A percentile compares a stretch with the other conserved stretches of the same genome.
These are phyloP conservation scores for Drosophila ironensis DNA, from an alignment of 1,140 invertebrate species.

Conservation along the genomic window DNA sequence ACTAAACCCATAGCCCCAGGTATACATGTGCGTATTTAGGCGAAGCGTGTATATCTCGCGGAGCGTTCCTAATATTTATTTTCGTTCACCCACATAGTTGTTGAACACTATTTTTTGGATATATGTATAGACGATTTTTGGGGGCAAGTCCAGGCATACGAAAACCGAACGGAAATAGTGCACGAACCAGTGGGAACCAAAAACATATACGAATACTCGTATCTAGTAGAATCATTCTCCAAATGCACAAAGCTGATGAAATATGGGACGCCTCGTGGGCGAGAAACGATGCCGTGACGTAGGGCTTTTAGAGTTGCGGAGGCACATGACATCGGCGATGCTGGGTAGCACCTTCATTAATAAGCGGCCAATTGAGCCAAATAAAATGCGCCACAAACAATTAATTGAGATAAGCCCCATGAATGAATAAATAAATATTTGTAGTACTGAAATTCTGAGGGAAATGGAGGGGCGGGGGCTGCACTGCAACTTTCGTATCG, in stretches of 20 bases:
- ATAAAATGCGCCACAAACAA: constrained; percentile 43
- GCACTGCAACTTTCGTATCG: not conserved
- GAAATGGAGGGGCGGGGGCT: not conserved
- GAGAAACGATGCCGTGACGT: constrained; percentile 29
- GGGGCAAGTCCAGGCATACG: constrained; percentile 34
- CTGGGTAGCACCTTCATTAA: constrained; percentile 15
- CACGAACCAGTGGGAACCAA: constrained; percentile 5
- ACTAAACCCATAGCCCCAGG: not conserved
- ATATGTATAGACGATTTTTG: constrained; percentile 40
- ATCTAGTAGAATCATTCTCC: too few species aligned
- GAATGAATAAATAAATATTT: too few species aligned
- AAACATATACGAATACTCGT: too few species aligned
- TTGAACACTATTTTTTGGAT: constrained; percentile 8
- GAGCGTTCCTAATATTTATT: constrained; percentile 24
- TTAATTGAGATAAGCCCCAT: constrained; percentile 31
- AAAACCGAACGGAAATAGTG: constrained; percentile 5
- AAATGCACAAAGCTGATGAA: constrained; percentile 20
- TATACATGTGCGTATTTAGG: constrained; percentile 10
- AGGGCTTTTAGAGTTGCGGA: not conserved
- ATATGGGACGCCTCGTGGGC: constrained; percentile 22
- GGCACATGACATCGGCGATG: constrained; percentile 14
- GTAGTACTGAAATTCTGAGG: too few species aligned
- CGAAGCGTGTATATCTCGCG: constrained; percentile 8
- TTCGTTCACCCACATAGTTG: constrained; percentile 12
- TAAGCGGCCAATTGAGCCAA: constrained; percentile 45